phyloP scores from a whole-genome alignment of 64 coral and sea anemone species.

The Hydrozoanthus tunicans region DNA sequence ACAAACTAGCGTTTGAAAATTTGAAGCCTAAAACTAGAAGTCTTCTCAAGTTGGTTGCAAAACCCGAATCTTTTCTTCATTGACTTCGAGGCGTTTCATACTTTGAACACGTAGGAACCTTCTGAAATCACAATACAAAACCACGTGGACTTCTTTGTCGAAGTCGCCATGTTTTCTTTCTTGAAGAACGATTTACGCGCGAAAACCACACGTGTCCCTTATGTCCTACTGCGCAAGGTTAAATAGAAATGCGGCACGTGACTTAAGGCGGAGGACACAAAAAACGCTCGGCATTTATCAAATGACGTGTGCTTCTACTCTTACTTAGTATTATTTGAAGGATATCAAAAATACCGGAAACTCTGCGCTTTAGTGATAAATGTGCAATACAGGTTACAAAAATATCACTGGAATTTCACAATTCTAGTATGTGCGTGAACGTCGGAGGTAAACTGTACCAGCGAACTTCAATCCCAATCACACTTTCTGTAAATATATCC shows the following conservation, averaged over 20 bases:
- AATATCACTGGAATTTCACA: conserved; percentile 17
- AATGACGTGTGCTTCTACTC: conserved; percentile 29
- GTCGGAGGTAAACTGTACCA: background rate
- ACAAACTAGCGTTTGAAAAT: background rate
- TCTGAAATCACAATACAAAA: conserved; percentile 23
- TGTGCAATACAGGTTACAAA: background rate
- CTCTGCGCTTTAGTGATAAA: background rate
- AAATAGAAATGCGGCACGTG: background rate
- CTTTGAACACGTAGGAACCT: conserved; percentile 1
- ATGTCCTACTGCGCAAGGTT: background rate
- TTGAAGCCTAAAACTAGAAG: background rate
- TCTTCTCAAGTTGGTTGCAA: background rate
- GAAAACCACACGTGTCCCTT: conserved; percentile 50
- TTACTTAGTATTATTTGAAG: conserved; percentile 13
- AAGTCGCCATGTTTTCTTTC: conserved; percentile 33
- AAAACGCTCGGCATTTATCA: conserved; percentile 18
- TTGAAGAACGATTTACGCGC: conserved; percentile 43
- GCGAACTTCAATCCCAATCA: background rate
- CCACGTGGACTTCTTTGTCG: conserved; percentile 50
- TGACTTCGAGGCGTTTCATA: background rate
- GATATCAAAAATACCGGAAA: conserved; percentile 46
- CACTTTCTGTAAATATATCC: conserved; percentile 32
- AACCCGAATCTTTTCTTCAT: background rate
- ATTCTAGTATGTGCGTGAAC: background rate
- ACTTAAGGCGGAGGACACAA: conserved; percentile 13